Base-by-base conservation (phyloP, 2,888 invertebrate genomes). In the Parochlus steinenii region DNA sequence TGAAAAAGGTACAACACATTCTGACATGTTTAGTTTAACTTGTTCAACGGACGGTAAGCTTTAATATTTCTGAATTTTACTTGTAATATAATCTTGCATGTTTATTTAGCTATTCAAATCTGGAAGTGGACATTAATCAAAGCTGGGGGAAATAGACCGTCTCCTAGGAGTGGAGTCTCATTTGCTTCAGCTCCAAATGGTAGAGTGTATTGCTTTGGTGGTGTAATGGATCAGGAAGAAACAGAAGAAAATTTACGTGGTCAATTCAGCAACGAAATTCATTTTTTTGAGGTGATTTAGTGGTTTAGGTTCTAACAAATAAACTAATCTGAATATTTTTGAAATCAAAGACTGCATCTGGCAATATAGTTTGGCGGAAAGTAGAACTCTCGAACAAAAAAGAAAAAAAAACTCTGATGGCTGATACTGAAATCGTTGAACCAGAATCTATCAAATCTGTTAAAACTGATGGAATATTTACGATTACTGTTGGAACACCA, bases 181-280 rank as follows among this genome's bases (percentile, higher is more conserved):
- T 62, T 71, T 40, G 65, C 76, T 6, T 57, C 64, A 31, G 62
- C 69, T 25, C 63, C 72, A 14, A 73, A 68, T 44, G 70, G 70
- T 40, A 64, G 69, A 35, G 81, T 77, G 0, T 80, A 82, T 47
- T 69, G 80, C 40, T 93, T 86, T 54, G 92, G 92, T 1, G 92
- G 92, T 2, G 81, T 90, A 12, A 60, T 61, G 54, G 90, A 90
- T 47, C 65, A 74, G 33, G 78, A 85, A 50, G 79, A 83, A 49
- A 74, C 80, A 33, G 87, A 89, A 34, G 86, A 86, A 48, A 70
- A 76, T 40, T 56, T 90, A 2, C 64, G 67, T 6, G 82, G 87
- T 0, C 72, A 70, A 40, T 86, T 90, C 61, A 81, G 70, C 45
- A 81, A 86, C 48, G 85, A 87, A 31, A 62, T 90, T 6, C 67